These are phyloP conservation scores for Oreochromis mossambicus DNA, from an alignment of 2,797 vertebrate genomes.

Conservation along the genomic window DNA sequence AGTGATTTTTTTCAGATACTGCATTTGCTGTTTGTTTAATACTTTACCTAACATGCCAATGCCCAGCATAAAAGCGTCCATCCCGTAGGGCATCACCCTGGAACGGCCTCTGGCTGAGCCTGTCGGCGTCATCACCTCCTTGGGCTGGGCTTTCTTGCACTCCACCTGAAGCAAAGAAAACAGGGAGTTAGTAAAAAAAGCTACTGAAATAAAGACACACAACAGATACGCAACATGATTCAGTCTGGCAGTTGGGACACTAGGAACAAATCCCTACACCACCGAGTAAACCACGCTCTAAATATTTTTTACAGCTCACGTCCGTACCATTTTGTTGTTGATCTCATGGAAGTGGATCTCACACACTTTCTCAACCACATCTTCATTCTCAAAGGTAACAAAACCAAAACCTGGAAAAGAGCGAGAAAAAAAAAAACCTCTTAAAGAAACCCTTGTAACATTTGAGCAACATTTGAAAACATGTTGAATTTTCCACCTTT, in stretches of 20 bases:
- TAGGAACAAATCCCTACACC: neutral
- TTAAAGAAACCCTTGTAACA: neutral
- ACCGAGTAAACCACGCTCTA: neutral
- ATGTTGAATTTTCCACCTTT: neutral
- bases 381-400: slow-evolving; percentile 97
- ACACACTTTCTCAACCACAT: slow-evolving; percentile 98
- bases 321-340: slow-evolving; percentile 96
- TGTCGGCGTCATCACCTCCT: slow-evolving; percentile 98
- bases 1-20: neutral
- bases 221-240: neutral
- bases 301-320: neutral
- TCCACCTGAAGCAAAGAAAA: slow-evolving; percentile 82
- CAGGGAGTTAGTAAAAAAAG: neutral
- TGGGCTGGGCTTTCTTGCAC: slow-evolving; percentile 99
- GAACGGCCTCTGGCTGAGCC: slow-evolving; percentile 94
- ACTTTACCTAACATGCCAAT: slow-evolving; percentile 96
- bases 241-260: neutral
- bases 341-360: slow-evolving; percentile 99
- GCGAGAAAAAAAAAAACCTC: neutral
- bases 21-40: neutral
- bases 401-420: slow-evolving; percentile 89
- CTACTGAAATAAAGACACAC: neutral
- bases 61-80: slow-evolving; percentile 99
- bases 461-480: neutral
- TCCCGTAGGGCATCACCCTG: slow-evolving; percentile 98